phyloP scores from a whole-genome alignment of 1,140 invertebrate species.

The Palaemon carinicauda region DNA sequence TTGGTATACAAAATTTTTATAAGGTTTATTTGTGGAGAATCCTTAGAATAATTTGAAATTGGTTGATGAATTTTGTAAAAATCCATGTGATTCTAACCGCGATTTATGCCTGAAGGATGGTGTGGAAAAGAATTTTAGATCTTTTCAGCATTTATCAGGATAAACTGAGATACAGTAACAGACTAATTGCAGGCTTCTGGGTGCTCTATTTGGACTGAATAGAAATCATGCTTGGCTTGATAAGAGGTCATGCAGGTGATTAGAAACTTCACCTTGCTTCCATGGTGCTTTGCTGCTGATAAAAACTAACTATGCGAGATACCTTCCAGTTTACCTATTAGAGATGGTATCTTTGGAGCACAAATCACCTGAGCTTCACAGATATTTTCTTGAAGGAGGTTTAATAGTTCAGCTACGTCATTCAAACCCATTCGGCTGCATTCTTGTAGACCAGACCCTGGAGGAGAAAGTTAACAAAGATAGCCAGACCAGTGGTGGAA shows the following conservation, averaged over 20 bases:
- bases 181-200: neutral
- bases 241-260: neutral
- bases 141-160: too few relatives aligned
- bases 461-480: neutral
- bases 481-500: neutral
- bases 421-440: neutral
- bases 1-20: too few relatives aligned
- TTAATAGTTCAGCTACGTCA: neutral
- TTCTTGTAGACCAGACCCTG: neutral
- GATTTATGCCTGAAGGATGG: too few relatives aligned
- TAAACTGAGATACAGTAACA: neutral
- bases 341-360: neutral
- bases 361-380: neutral
- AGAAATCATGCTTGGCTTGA: neutral
- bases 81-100: too few relatives aligned
- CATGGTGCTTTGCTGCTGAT: neutral
- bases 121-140: too few relatives aligned
- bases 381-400: neutral
- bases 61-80: too few relatives aligned
- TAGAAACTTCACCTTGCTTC: neutral
- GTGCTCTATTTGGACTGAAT: neutral
- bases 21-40: too few relatives aligned
- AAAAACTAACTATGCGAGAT: neutral
- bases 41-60: too few relatives aligned
- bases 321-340: neutral